Evolutionary conservation across 2,888 invertebrate species (phyloP).

Genomic region (Pogonocherus hispidulus): DNA sequence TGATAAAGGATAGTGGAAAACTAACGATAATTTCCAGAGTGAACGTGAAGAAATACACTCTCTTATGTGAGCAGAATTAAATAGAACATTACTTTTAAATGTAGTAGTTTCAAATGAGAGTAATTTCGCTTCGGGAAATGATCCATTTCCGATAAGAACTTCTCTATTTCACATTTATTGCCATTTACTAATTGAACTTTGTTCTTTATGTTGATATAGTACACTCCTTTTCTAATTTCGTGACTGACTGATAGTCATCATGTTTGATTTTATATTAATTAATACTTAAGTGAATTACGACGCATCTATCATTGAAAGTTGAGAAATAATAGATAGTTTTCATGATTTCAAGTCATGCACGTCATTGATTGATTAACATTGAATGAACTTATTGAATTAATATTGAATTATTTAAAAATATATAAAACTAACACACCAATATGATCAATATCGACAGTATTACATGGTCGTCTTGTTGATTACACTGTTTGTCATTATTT

Average conservation of each 20-base stretch:
- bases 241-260: not conserved
- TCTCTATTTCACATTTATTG: not conserved
- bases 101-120: not conserved
- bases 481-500: too few relatives aligned
- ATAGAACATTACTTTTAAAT: not conserved
- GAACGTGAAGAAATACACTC: not conserved
- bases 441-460: too few relatives aligned
- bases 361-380: too few relatives aligned
- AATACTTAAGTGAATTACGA: too few relatives aligned
- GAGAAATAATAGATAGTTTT: too few relatives aligned
- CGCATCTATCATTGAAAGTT: too few relatives aligned
- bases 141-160: not conserved
- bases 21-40: not conserved
- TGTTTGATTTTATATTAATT: not conserved
- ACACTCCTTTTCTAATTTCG: not conserved
- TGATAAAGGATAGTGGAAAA: not conserved
- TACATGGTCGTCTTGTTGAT: too few relatives aligned
- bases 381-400: too few relatives aligned
- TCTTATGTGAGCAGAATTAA: not conserved
- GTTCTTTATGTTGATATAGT: not conserved
- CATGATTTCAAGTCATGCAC: too few relatives aligned
- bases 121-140: not conserved
- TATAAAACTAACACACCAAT: too few relatives aligned
- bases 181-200: not conserved
- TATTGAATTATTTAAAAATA: too few relatives aligned